A percentile compares a stretch with the other conserved stretches of the same genome.
Conservation (phyloP, 1,140 invertebrate genomes). For the Cepaea nemoralis region DNA sequence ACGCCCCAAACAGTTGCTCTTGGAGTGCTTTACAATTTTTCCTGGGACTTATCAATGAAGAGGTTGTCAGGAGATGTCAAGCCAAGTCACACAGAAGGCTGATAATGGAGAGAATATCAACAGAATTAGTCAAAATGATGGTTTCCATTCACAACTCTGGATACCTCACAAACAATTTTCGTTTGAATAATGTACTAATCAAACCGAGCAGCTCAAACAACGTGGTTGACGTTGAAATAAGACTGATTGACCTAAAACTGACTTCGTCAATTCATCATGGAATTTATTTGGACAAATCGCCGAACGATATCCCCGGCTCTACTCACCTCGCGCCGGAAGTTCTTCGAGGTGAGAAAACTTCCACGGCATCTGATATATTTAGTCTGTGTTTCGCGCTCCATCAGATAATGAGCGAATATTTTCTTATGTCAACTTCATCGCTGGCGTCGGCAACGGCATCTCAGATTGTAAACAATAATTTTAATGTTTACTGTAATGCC, state of each 20-base stretch:
- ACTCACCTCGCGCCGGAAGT: background rate
- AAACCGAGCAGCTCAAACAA: background rate
- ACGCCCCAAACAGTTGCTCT: background rate
- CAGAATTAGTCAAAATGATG: background rate
- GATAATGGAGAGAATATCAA: background rate
- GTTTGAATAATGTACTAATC: background rate
- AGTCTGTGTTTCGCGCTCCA: background rate
- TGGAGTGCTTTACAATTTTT: background rate
- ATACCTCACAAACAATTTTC: background rate
- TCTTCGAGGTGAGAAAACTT: background rate
- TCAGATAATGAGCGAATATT: background rate
- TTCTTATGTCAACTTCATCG: background rate
- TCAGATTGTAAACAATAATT: no score
- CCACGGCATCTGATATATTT: background rate
- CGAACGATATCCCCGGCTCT: background rate
- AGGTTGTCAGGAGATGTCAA: background rate
- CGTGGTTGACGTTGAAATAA: background rate
- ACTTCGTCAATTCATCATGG: background rate
- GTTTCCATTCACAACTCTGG: background rate
- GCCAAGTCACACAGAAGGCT: background rate
- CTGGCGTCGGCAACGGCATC: no score
- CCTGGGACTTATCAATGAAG: background rate
- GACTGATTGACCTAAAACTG: background rate
- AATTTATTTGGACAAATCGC: background rate
- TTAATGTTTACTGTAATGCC: no score